These are phyloP conservation scores for Herminia tarsipennalis DNA, from an alignment of 2,888 invertebrate genomes.

Conservation along the genomic window DNA sequence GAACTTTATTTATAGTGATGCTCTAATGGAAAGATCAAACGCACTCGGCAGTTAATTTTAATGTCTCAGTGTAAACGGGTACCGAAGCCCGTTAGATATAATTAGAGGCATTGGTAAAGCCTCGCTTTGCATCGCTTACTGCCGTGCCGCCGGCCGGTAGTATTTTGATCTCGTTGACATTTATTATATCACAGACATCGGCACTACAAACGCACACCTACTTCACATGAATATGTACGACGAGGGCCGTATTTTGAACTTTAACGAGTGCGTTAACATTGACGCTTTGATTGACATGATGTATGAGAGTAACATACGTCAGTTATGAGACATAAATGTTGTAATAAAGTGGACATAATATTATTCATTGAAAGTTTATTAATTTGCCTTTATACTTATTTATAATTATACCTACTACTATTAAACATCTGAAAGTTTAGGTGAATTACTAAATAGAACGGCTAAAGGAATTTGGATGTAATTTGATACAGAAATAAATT, in stretches of 20 bases:
- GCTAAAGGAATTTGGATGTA: too few species aligned
- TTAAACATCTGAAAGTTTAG: too few species aligned
- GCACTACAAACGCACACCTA: conserved; percentile 35
- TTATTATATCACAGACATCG: conserved; percentile 72
- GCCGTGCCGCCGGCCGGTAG: conserved; percentile 51
- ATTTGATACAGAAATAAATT: too few species aligned
- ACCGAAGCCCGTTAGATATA: conserved; percentile 76
- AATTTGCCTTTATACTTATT: neutral
- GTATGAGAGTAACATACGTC: conserved; percentile 15
- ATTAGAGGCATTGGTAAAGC: conserved; percentile 77
- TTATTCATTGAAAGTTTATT: conserved; percentile 22
- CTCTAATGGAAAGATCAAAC: conserved; percentile 85
- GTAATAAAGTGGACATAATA: conserved; percentile 30
- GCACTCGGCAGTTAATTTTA: conserved; percentile 81
- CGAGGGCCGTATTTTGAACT: conserved; percentile 35
- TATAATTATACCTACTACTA: too few species aligned
- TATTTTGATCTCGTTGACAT: conserved; percentile 78
- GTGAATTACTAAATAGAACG: too few species aligned
- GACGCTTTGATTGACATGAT: conserved; percentile 26
- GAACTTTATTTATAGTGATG: conserved; percentile 76
- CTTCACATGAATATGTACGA: conserved; percentile 36
- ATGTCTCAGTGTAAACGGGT: conserved; percentile 80
- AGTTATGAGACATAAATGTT: conserved; percentile 19
- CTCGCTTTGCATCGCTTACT: conserved; percentile 57
- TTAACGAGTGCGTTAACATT: conserved; percentile 43